Evolutionary conservation across 2,797 vertebrate species (phyloP).

Genomic region (Paramormyrops hopkinsi): DNA sequence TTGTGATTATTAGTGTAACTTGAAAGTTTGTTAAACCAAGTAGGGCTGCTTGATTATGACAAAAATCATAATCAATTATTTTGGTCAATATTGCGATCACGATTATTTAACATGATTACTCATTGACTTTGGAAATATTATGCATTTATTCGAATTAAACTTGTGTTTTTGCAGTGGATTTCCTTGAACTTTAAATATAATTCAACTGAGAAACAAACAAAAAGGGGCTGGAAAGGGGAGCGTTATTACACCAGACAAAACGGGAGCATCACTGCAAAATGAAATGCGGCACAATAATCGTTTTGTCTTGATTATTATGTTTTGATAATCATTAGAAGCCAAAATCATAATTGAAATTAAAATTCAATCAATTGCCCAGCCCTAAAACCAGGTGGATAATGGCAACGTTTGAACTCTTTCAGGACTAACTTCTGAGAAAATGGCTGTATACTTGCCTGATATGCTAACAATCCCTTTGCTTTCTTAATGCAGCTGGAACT

Average conservation of each 20-base stretch:
- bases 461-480: neutral
- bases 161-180: neutral
- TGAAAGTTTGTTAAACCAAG: neutral
- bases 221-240: neutral
- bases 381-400: neutral
- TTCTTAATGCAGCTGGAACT: conserved; percentile 73
- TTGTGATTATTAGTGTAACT: neutral
- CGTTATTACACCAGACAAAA: neutral
- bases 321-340: neutral
- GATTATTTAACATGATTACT: neutral
- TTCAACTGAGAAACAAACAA: neutral
- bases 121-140: neutral
- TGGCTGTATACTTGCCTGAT: neutral
- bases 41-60: neutral
- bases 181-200: neutral
- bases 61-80: neutral
- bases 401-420: neutral
- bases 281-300: neutral
- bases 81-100: neutral
- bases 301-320: neutral
- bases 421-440: neutral
- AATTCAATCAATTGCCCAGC: neutral
- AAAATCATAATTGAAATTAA: neutral
- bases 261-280: neutral
- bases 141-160: neutral